Evolutionary conservation across 2,797 vertebrate species (phyloP).

Genomic region (Sebastes jordani): DNA sequence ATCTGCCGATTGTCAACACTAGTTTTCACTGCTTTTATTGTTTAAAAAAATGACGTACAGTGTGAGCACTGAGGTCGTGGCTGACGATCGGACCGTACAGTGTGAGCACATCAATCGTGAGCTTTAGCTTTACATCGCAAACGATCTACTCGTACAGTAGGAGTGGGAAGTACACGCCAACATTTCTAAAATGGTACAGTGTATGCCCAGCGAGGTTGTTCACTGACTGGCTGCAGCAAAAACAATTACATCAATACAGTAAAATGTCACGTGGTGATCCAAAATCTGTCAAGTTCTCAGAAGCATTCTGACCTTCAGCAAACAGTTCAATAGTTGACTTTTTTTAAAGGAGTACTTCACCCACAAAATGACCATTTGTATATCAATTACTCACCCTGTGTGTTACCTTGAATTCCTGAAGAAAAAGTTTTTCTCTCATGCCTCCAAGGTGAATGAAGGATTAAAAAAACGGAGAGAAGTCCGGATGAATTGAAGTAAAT

Average conservation of each 20-base stretch:
- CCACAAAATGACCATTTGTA: background rate
- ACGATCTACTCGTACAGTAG: too few species aligned
- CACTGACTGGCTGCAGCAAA: background rate
- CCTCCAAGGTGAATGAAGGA: too few species aligned
- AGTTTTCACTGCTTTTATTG: background rate
- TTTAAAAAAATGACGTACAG: background rate
- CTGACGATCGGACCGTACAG: too few species aligned
- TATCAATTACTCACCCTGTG: background rate
- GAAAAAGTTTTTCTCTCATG: too few species aligned
- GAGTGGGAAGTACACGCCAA: background rate
- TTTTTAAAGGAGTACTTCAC: background rate
- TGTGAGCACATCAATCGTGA: too few species aligned
- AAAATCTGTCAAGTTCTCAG: background rate
- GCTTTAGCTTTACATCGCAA: too few species aligned
- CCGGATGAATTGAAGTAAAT: background rate
- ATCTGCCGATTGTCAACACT: background rate
- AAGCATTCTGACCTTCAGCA: background rate
- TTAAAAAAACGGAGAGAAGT: too few species aligned
- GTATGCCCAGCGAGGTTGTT: background rate
- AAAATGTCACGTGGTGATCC: slow-evolving; percentile 4
- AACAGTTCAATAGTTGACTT: background rate
- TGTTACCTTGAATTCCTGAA: background rate
- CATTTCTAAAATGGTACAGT: too few species aligned
- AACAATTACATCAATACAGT: background rate
- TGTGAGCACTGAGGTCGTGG: too few species aligned